Evolutionary conservation across 2,888 invertebrate genomes (phyloP).

Genomic region (Patella depressa): DNA sequence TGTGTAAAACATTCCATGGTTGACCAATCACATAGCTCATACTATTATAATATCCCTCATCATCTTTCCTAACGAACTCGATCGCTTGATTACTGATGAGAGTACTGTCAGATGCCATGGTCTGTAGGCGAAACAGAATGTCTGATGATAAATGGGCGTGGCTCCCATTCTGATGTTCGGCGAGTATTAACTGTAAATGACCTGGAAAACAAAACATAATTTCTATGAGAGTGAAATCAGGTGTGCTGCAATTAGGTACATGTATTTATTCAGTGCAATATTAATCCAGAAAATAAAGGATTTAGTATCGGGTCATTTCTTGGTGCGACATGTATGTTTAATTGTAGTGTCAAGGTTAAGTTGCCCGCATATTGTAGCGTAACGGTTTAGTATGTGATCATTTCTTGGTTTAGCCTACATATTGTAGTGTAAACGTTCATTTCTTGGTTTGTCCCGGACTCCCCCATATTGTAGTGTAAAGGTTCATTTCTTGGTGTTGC

Average conservation of each 20-base stretch:
- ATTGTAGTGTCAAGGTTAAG: not conserved
- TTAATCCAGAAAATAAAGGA: not conserved
- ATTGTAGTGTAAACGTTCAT: too few species aligned
- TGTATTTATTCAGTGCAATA: too few species aligned
- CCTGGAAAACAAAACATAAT: slow-evolving; percentile 35
- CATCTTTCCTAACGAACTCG: slow-evolving; percentile 50
- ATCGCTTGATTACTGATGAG: slow-evolving; percentile 41
- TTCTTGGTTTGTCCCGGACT: too few species aligned
- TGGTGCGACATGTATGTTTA: not conserved
- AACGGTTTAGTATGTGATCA: too few species aligned
- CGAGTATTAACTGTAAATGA: slow-evolving; percentile 40
- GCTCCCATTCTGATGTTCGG: slow-evolving; percentile 36
- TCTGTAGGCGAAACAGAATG: slow-evolving; percentile 36
- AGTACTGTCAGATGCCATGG: slow-evolving; percentile 40
- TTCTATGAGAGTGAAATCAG: not conserved
- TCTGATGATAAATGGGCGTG: slow-evolving; percentile 38
- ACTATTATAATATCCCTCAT: slow-evolving; percentile 50
- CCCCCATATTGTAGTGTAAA: too few species aligned
- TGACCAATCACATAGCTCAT: slow-evolving; percentile 38
- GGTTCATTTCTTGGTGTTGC: too few species aligned
- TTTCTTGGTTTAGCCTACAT: too few species aligned
- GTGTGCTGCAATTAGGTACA: too few species aligned
- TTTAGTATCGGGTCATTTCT: slow-evolving; percentile 7
- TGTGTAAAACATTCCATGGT: slow-evolving; percentile 46
- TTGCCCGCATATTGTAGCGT: too few species aligned